These are phyloP conservation scores for Pandemis corylana DNA, from an alignment of 2,888 invertebrate genomes.

Conservation along the genomic window DNA sequence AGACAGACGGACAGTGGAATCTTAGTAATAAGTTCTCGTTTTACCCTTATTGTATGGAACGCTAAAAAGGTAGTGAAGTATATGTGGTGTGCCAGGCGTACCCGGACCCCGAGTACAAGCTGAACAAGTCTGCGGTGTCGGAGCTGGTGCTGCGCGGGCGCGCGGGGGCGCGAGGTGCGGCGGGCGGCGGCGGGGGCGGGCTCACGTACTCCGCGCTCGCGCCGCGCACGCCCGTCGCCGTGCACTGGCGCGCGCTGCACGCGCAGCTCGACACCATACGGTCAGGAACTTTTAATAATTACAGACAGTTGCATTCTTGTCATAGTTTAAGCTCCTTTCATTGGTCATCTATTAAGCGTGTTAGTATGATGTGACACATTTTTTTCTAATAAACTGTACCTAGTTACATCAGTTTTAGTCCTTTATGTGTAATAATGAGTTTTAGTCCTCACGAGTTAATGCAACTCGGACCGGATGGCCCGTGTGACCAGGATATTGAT, in stretches of 20 bases:
- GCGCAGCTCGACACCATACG: slow-evolving; percentile 60
- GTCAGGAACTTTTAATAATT: slow-evolving; percentile 45
- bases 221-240: slow-evolving; percentile 93
- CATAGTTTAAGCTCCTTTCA: too few species aligned
- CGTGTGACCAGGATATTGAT: too few species aligned
- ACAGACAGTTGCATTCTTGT: too few species aligned
- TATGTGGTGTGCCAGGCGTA: slow-evolving; percentile 84
- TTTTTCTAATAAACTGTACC: too few species aligned
- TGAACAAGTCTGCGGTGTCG: slow-evolving; percentile 94
- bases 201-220: slow-evolving; percentile 92
- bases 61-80: too few species aligned
- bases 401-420: too few species aligned
- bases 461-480: too few species aligned
- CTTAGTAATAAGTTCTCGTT: not conserved
- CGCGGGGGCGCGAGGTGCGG: slow-evolving; percentile 92
- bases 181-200: slow-evolving; percentile 76
- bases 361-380: not conserved
- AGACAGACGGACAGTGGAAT: too few species aligned
- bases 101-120: slow-evolving; percentile 96
- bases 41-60: too few species aligned
- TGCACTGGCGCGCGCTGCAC: slow-evolving; percentile 95
- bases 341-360: too few species aligned
- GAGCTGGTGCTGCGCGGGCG: slow-evolving; percentile 86
- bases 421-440: too few species aligned
- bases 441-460: too few species aligned